phyloP scores from a whole-genome alignment of 2,888 invertebrate species.

The Diachrysia chrysitis region DNA sequence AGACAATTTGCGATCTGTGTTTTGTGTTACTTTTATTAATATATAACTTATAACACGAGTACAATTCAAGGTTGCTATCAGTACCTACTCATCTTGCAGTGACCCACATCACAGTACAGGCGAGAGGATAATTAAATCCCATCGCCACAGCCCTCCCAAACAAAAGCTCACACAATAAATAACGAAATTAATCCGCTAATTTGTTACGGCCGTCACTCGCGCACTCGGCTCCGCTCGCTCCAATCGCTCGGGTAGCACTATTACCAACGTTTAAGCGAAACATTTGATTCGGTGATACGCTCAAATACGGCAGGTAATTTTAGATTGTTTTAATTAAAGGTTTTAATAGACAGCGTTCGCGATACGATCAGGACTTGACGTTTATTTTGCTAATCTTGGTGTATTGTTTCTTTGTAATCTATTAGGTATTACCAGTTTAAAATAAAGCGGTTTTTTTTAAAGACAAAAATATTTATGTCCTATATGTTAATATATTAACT shows the following conservation, averaged over 20 bases:
- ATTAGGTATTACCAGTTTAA: too few relatives aligned
- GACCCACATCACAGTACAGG: conserved; percentile 10
- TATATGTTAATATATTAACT: too few relatives aligned
- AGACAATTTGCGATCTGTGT: too few relatives aligned
- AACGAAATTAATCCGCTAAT: conserved; percentile 62
- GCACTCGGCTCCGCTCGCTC: conserved; percentile 19
- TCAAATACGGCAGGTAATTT: conserved; percentile 42
- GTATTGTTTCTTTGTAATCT: conserved; percentile 13
- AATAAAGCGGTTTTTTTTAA: too few relatives aligned
- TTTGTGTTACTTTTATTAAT: too few relatives aligned
- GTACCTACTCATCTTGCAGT: not conserved
- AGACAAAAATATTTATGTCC: too few relatives aligned
- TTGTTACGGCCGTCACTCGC: conserved; percentile 56
- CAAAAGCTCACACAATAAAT: conserved; percentile 53
- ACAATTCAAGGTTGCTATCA: not conserved
- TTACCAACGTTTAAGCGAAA: conserved; percentile 23
- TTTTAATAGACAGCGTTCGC: conserved; percentile 37
- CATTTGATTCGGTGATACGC: conserved; percentile 42
- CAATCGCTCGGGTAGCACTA: conserved; percentile 23
- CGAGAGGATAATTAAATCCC: conserved; percentile 46
- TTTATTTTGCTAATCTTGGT: conserved; percentile 20
- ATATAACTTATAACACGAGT: not conserved
- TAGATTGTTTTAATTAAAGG: conserved; percentile 50
- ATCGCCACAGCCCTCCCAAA: conserved; percentile 20
- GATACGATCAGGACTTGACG: conserved; percentile 23